Evolutionary conservation across 1,140 invertebrate species (phyloP).

Genomic region (Penaeus japonicus): DNA sequence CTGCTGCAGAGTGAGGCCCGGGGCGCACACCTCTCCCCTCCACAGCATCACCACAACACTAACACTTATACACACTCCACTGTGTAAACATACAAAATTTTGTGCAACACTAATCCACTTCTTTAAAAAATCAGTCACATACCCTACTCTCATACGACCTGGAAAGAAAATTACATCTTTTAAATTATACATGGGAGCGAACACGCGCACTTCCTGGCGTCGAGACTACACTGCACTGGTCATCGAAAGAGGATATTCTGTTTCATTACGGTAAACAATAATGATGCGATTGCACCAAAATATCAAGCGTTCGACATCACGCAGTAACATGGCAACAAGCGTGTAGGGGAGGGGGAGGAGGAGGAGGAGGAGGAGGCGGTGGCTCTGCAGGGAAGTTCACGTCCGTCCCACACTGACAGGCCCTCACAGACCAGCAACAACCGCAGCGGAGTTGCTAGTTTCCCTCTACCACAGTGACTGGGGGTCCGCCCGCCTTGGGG

Average conservation of each 20-base stretch:
- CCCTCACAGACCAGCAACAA: constrained; percentile 17
- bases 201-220: too few species aligned
- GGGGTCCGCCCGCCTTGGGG: neutral
- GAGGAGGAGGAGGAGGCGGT: too few species aligned
- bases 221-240: too few species aligned
- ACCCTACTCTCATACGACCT: neutral
- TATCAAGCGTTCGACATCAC: too few species aligned
- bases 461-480: constrained; percentile 17
- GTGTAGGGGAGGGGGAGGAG: too few species aligned
- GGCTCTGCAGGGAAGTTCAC: too few species aligned
- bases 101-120: neutral
- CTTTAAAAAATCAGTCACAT: neutral
- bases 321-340: too few species aligned
- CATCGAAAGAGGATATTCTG: too few species aligned
- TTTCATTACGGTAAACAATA: too few species aligned
- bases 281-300: too few species aligned
- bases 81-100: neutral
- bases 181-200: neutral
- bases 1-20: neutral
- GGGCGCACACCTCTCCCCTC: neutral
- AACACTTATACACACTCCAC: neutral
- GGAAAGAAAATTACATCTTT: neutral
- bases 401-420: neutral
- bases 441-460: constrained; percentile 29
- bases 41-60: neutral